Base-by-base conservation (phyloP, 2,113 vertebrate species). In the Sorex fumeus region DNA sequence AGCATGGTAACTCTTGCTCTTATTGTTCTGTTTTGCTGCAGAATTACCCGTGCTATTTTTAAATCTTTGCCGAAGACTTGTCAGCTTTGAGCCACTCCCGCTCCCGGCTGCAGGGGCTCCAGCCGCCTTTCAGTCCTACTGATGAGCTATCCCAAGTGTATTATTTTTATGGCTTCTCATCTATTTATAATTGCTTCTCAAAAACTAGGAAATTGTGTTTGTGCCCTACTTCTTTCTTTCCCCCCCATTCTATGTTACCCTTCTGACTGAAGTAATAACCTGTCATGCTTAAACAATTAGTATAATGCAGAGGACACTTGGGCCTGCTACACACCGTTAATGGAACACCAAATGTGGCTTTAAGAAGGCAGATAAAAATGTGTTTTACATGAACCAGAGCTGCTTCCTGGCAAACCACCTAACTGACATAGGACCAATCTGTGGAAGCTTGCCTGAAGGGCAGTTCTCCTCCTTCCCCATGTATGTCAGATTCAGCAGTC, bases 251-350 rank as follows among this genome's bases (percentile, higher is more conserved):
- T 94, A 66, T 72, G 80, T 94, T 95, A 91, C 79, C 93, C 86
- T 85, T 96, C 95, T 88, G 91, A 96, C 95, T 87, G 82, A 95
- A 97, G 94, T 96, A 96, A 96, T 96, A 96, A 95, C 94, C 96
- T 97, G 95, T 93, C 96, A 96, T 93, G 88, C 88, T 96, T 96
- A 97, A 96, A 97, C 95, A 97, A 95, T 97, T 97, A 96, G 93
- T 43, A 23, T 95, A 97, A 96, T 85, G 76, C 94, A 96, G 78
- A 97, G 96, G 91, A 96, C 95, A 95, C 93, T 74, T 4, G n/a
- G 93, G 96, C 93, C 95, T 97, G 84, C 83, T 94, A 80, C 64
- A 91, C 23, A 1, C 86, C 87, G 96, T 76, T 95, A 97, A 94
- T 95, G 87, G 92, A 93, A 95, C 87, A 94, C 64, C 76, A 83